A percentile compares a stretch with the other conserved stretches of the same genome.
These are phyloP conservation scores for Centroberyx gerrardi DNA, from an alignment of 2,797 vertebrate genomes.

Conservation along the genomic window DNA sequence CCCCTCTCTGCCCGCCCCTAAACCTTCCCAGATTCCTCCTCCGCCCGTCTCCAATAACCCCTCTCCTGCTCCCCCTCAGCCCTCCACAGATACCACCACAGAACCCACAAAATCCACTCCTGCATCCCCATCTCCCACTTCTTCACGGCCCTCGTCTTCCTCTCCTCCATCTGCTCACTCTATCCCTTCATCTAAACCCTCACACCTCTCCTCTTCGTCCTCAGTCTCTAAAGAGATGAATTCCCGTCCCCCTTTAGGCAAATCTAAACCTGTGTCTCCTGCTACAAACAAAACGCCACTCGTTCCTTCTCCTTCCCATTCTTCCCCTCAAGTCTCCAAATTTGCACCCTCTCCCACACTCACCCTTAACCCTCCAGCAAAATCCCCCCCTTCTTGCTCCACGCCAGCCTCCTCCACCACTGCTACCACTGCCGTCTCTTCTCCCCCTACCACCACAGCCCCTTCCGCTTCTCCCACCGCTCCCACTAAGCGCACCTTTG, in stretches of 20 bases:
- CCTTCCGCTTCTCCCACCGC: not conserved
- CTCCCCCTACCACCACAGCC: not conserved
- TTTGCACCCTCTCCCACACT: conserved; percentile 15
- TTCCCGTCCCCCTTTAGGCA: conserved; percentile 11
- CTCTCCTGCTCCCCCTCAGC: conserved; percentile 13
- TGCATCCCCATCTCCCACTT: not conserved
- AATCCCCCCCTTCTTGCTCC: conserved; percentile 6
- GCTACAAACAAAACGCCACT: conserved; percentile 4
- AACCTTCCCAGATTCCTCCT: conserved; percentile 31
- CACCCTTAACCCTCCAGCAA: conserved; percentile 8
- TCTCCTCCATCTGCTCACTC: not conserved
- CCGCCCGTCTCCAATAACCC: conserved; percentile 26
- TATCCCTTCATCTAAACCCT: too few species aligned
- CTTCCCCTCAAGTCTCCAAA: conserved; percentile 9
- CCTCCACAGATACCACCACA: not conserved
- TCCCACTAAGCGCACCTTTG: conserved; percentile 68
- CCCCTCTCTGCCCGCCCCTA: conserved; percentile 31
- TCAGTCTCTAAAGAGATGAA: conserved; percentile 25
- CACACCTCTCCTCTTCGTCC: conserved; percentile 13
- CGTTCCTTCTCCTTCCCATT: not conserved
- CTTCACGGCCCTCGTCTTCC: not conserved
- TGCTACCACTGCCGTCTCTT: not conserved
- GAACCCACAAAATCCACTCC: conserved; percentile 14
- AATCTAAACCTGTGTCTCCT: conserved; percentile 5
- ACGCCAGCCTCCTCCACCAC: not conserved